Percentiles rank a stretch among this genome's conserved stretches.
Evolutionary conservation across 2,797 vertebrate genomes (phyloP).

Genomic region (Rhyacichthys aspro): DNA sequence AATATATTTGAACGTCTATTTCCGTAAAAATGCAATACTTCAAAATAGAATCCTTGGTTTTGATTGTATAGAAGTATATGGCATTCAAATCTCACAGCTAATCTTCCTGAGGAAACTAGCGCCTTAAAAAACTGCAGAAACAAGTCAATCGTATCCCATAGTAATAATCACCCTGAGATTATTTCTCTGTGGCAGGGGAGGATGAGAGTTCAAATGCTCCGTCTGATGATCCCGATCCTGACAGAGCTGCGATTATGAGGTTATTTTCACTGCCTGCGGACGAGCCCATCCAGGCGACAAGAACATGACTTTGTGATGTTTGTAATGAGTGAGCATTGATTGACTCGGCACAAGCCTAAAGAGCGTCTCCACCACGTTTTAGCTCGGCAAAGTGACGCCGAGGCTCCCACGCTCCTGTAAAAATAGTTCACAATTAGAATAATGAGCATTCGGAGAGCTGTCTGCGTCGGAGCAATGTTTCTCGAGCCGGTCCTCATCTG

Average conservation of each 20-base stretch:
- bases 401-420: constrained; percentile 37
- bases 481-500: constrained; percentile 71
- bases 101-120: constrained; percentile 4
- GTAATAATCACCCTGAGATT: constrained; percentile 8
- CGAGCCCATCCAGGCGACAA: constrained; percentile 84
- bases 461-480: constrained; percentile 61
- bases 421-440: constrained; percentile 73
- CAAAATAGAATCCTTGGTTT: no score
- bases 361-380: constrained; percentile 58
- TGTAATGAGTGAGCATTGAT: constrained; percentile 87
- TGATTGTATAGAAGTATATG: no score
- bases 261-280: constrained; percentile 81
- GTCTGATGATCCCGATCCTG: constrained; percentile 72
- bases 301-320: constrained; percentile 85
- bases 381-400: constrained; percentile 21
- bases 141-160: constrained; percentile 19
- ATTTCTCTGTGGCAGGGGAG: constrained; percentile 42
- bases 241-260: constrained; percentile 83
- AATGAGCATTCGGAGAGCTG: constrained; percentile 70
- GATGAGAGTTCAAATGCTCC: constrained; percentile 47
- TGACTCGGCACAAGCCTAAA: constrained; percentile 79
- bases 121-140: constrained; percentile 9
- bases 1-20: no score
- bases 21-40: no score
- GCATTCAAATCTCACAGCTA: background rate